These are phyloP conservation scores for Eolophus roseicapilla DNA, from an alignment of 2,113 vertebrate genomes.

Conservation along the genomic window DNA sequence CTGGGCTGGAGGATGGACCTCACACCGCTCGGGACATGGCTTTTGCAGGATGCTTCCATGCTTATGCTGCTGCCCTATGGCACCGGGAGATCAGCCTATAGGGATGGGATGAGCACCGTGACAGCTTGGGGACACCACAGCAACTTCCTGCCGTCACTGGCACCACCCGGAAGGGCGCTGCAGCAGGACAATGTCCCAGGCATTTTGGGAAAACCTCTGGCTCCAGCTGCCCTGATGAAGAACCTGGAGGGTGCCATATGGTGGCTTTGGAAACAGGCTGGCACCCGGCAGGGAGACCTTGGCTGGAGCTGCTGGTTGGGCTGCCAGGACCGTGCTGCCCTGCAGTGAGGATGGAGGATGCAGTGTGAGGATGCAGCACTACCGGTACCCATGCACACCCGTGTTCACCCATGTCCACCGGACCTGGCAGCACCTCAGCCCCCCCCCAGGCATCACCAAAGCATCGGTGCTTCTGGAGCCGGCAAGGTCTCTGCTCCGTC, in stretches of 20 bases:
- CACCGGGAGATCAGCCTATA: not conserved
- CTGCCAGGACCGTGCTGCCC: not conserved
- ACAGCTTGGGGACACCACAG: not conserved
- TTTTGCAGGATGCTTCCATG: fast-evolving
- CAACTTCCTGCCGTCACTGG: not conserved
- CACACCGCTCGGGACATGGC: fast-evolving
- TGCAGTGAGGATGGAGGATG: not conserved
- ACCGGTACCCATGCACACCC: fast-evolving
- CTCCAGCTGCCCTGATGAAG: not conserved
- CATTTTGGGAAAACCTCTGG: not conserved
- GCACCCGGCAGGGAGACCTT: not conserved
- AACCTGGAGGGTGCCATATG: not conserved
- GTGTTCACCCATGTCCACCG: fast-evolving
- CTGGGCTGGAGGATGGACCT: not conserved
- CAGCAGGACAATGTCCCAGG: fast-evolving
- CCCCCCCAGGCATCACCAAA: fast-evolving
- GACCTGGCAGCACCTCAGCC: not conserved
- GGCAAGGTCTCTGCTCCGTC: not conserved
- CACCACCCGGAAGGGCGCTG: fast-evolving
- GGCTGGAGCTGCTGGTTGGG: constrained; percentile 24
- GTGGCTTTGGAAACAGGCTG: not conserved
- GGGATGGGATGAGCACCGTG: fast-evolving
- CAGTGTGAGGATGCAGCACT: fast-evolving
- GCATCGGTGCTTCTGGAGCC: not conserved
- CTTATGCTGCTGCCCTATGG: fast-evolving